Conservation (phyloP, 2,113 vertebrate genomes). For the Rana temporaria region DNA sequence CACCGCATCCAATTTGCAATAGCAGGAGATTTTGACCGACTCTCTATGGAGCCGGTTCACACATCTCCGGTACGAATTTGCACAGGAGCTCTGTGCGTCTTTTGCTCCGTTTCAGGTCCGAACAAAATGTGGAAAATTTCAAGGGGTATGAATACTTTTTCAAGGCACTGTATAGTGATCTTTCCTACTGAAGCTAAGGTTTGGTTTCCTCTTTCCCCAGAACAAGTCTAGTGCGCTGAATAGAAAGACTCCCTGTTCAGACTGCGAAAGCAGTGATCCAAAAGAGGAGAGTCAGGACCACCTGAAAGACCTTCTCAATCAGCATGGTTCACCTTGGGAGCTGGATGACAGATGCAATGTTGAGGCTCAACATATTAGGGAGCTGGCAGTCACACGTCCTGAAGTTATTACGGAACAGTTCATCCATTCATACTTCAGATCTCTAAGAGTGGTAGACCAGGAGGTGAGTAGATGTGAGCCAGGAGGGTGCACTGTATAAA, state of each 20-base stretch:
- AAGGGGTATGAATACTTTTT: no score
- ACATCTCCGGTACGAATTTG: no score
- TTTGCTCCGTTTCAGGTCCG: no score
- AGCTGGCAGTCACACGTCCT: constrained; percentile 68
- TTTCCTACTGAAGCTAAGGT: neutral
- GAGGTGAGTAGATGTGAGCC: constrained; percentile 68
- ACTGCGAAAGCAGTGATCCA: neutral
- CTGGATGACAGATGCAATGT: constrained; percentile 63
- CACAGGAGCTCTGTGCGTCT: no score
- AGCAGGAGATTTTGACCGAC: no score
- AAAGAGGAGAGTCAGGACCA: constrained; percentile 65
- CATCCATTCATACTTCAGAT: constrained; percentile 70
- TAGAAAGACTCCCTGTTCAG: accelerated
- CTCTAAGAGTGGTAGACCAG: constrained; percentile 75
- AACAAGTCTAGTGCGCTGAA: constrained; percentile 61
- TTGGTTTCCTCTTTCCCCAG: constrained; percentile 59
- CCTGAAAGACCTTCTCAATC: constrained; percentile 74
- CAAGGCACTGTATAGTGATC: no score
- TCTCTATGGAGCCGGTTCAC: no score
- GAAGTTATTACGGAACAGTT: constrained; percentile 49
- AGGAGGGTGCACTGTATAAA: no score
- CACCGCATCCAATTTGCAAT: no score
- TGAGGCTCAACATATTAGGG: constrained; percentile 71
- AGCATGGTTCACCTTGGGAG: constrained; percentile 78
- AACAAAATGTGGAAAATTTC: no score